Evolutionary conservation across 2,888 invertebrate genomes (phyloP).

Genomic region (Diarsia brunnea): DNA sequence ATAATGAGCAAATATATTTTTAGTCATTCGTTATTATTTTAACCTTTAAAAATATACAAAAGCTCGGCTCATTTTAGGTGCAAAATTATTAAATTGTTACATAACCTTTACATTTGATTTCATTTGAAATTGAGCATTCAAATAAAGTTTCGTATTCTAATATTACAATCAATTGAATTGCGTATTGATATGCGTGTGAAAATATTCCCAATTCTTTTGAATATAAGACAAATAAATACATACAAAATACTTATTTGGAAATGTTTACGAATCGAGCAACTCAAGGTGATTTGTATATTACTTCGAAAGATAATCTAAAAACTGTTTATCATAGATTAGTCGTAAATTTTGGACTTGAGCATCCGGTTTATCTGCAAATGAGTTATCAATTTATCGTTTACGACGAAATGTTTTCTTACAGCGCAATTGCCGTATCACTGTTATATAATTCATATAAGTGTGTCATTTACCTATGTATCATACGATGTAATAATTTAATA

Average conservation of each 20-base stretch:
- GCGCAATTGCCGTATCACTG: constrained; percentile 34
- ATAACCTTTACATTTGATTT: constrained; percentile 34
- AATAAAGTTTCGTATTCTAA: neutral
- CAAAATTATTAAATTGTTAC: constrained; percentile 13
- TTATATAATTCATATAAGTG: constrained; percentile 39
- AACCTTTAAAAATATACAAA: constrained; percentile 19
- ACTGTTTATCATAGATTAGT: constrained; percentile 45
- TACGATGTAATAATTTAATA: constrained; percentile 13
- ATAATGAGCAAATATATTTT: constrained; percentile 17
- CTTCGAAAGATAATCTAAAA: constrained; percentile 29
- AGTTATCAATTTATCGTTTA: constrained; percentile 41
- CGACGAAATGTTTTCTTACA: constrained; percentile 38
- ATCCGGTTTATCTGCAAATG: constrained; percentile 42
- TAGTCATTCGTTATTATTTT: constrained; percentile 7
- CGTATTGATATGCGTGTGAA: constrained; percentile 1
- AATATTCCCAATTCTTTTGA: constrained; percentile 6
- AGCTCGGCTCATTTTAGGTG: neutral
- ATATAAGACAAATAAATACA: constrained; percentile 7
- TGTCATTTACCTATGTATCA: constrained; percentile 24
- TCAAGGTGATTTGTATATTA: constrained; percentile 49
- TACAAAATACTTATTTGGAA: constrained; percentile 15
- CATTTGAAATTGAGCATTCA: constrained; percentile 10
- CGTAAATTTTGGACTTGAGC: constrained; percentile 5
- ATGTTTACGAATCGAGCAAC: constrained; percentile 28
- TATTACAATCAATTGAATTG: neutral